A percentile compares a stretch with the other conserved stretches of the same genome.
Evolutionary conservation across 2,797 vertebrate genomes (phyloP).

Genomic region (Parambassis ranga): DNA sequence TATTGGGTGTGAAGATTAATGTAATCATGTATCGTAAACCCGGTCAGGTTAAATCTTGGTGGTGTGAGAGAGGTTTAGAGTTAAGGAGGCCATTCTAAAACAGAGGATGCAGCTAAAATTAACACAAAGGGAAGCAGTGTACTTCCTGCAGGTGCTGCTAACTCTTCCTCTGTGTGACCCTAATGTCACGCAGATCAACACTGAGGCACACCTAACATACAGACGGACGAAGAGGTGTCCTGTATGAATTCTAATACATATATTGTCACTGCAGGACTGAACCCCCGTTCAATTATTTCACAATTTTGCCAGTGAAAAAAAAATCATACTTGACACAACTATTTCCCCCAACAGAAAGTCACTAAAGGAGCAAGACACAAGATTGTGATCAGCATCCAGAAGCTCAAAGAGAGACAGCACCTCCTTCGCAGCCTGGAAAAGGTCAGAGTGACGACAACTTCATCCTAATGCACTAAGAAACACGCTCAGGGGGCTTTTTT

Average conservation of each 20-base stretch:
- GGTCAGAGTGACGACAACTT: slow-evolving; percentile 77
- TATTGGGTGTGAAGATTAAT: neutral
- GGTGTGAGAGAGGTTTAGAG: neutral
- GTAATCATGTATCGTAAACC: neutral
- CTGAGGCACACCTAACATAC: neutral
- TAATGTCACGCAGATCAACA: neutral
- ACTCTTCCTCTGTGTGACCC: neutral
- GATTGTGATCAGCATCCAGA: slow-evolving; percentile 98
- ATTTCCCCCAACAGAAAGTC: slow-evolving; percentile 85
- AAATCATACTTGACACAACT: slow-evolving; percentile 22
- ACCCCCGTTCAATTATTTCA: no score
- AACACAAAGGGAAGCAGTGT: slow-evolving; percentile 40
- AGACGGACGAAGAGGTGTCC: neutral
- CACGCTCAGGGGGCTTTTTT: no score
- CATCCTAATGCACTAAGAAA: neutral
- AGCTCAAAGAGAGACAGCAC: slow-evolving; percentile 95
- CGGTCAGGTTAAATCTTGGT: neutral
- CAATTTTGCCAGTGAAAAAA: neutral
- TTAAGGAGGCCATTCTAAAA: slow-evolving; percentile 30
- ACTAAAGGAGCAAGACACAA: slow-evolving; percentile 99
- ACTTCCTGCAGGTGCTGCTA: slow-evolving; percentile 62
- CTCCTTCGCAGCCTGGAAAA: slow-evolving; percentile 95
- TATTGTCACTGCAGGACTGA: no score
- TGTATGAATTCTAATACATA: no score
- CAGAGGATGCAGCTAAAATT: slow-evolving; percentile 56